phyloP scores from a whole-genome alignment of 1,140 invertebrate genomes.

The Lordiphosa clarofinis region DNA sequence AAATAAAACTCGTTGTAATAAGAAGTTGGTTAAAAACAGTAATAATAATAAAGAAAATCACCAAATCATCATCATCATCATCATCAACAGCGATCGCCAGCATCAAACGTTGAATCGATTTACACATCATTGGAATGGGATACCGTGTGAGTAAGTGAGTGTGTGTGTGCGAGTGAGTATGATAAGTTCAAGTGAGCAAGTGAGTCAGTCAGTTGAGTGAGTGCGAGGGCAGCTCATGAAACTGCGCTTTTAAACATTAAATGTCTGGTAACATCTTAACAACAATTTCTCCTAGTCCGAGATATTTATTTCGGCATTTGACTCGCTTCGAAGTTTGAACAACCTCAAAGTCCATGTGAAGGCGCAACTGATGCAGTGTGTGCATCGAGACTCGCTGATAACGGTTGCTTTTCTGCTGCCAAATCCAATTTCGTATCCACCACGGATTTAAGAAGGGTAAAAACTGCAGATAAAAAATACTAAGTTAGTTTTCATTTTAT shows the following conservation, averaged over 20 bases:
- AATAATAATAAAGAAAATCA: constrained; percentile 78
- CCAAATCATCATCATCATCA: constrained; percentile 76
- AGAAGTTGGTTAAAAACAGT: constrained; percentile 77
- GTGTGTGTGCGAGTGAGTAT: constrained; percentile 4
- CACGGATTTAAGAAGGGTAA: too few species aligned
- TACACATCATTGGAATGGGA: constrained; percentile 56
- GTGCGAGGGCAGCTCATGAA: constrained; percentile 29
- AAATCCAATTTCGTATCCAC: too few species aligned
- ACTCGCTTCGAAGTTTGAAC: too few species aligned
- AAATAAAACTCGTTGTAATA: constrained; percentile 70
- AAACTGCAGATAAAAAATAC: too few species aligned
- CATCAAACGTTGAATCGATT: constrained; percentile 73
- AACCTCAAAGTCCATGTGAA: too few species aligned
- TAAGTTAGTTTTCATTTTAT: too few species aligned
- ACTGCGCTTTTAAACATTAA: background rate
- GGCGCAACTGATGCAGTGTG: too few species aligned
- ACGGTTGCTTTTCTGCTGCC: too few species aligned
- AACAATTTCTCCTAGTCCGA: too few species aligned
- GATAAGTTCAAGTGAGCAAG: constrained; percentile 6
- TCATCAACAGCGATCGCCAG: constrained; percentile 47
- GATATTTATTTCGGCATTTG: too few species aligned
- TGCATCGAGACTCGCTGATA: too few species aligned
- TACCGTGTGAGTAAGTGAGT: background rate
- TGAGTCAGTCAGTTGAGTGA: constrained; percentile 6
- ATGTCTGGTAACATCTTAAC: too few species aligned